Evolutionary conservation across 2,888 invertebrate genomes (phyloP).

Genomic region (Pogonocherus hispidulus): DNA sequence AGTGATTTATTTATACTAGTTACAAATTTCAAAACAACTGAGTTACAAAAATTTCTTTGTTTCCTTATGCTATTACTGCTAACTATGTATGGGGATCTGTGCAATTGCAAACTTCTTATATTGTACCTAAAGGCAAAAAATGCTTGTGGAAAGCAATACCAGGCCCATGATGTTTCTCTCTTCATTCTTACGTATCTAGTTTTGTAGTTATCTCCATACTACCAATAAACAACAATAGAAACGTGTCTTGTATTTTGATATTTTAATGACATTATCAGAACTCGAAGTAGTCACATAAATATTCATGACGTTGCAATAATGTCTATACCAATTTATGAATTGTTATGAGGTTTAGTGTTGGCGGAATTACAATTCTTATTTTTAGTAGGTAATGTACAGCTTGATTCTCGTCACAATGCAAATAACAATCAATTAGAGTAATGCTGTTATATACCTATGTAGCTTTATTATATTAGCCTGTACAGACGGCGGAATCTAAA

Average conservation of each 20-base stretch:
- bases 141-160: too few relatives aligned
- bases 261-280: neutral
- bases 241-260: neutral
- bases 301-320: neutral
- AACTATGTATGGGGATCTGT: too few relatives aligned
- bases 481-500: constrained; percentile 54
- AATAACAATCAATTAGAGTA: constrained; percentile 39
- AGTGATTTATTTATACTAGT: too few relatives aligned
- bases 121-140: too few relatives aligned
- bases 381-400: neutral
- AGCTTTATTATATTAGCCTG: constrained; percentile 5
- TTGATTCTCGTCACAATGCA: neutral
- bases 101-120: too few relatives aligned
- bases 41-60: too few relatives aligned
- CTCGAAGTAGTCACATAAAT: neutral
- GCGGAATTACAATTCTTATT: neutral
- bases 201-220: neutral
- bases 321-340: neutral
- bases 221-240: neutral
- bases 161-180: too few relatives aligned
- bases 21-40: too few relatives aligned
- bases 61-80: too few relatives aligned
- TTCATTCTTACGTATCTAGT: too few relatives aligned
- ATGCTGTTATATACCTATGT: neutral
- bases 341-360: neutral